Conservation (phyloP, 2,113 vertebrate genomes). For the Perccottus glenii region DNA sequence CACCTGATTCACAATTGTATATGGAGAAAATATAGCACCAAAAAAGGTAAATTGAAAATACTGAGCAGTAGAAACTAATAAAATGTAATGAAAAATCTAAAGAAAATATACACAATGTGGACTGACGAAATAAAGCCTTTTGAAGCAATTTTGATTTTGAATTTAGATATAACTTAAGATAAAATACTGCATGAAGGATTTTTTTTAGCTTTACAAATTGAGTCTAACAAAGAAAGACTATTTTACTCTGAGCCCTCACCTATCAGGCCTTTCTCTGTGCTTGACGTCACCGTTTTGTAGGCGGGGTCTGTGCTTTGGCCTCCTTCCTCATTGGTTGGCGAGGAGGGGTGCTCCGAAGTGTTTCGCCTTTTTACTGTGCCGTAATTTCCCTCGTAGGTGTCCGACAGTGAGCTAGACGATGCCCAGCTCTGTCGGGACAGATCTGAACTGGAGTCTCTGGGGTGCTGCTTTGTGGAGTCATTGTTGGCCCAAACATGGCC, state of each 20-base stretch:
- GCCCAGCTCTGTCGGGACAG: conserved; percentile 87
- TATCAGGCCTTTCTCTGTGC: conserved; percentile 96
- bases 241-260: conserved; percentile 78
- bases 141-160: not conserved
- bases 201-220: not conserved
- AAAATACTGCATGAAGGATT: too few species aligned
- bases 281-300: conserved; percentile 96
- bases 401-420: conserved; percentile 89
- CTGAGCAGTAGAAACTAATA: not conserved
- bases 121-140: not conserved
- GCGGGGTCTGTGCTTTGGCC: conserved; percentile 78
- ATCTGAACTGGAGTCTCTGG: conserved; percentile 76
- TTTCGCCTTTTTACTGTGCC: conserved; percentile 87
- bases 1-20: not conserved
- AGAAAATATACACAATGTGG: too few species aligned
- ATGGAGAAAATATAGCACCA: not conserved
- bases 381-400: conserved; percentile 87
- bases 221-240: not conserved
- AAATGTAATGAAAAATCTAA: too few species aligned
- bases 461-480: conserved; percentile 68
- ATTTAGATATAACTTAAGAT: not conserved
- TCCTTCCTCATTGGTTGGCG: conserved; percentile 70
- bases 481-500: conserved; percentile 72
- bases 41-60: not conserved
- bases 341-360: conserved; percentile 74